A percentile compares a stretch with the other conserved stretches of the same genome.
phyloP scores from a whole-genome alignment of 2,797 vertebrate genomes.

The Podargus strigoides region DNA sequence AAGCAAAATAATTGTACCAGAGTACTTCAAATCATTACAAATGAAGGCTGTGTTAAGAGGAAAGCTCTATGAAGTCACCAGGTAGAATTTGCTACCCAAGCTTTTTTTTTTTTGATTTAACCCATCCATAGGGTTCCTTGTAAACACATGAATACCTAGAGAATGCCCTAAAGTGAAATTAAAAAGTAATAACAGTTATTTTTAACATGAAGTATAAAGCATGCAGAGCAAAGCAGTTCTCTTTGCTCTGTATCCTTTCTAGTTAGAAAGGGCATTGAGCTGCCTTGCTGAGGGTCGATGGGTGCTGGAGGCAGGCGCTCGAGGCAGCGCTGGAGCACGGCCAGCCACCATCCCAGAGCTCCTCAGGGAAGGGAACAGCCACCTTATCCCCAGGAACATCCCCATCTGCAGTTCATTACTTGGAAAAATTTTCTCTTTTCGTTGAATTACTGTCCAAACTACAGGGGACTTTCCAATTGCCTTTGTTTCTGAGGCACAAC shows the following conservation, averaged over 20 bases:
- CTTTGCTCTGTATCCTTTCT: background rate
- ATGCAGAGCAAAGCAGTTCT: background rate
- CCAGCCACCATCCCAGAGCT: background rate
- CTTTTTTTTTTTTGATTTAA: background rate
- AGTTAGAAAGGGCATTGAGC: background rate
- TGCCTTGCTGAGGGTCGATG: background rate
- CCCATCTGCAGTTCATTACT: background rate
- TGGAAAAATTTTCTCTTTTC: background rate
- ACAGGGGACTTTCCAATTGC: background rate
- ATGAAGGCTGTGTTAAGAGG: background rate
- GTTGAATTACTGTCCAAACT: background rate
- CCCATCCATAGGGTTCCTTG: background rate
- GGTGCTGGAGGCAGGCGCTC: fast-evolving
- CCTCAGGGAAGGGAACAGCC: background rate
- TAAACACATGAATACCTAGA: constrained; percentile 6
- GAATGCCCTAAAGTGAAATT: constrained; percentile 39
- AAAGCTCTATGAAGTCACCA: background rate
- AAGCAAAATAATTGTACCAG: background rate
- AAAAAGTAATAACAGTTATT: constrained; percentile 58
- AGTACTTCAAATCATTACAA: background rate
- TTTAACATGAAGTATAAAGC: constrained; percentile 37
- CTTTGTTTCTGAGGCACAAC: background rate
- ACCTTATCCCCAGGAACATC: background rate
- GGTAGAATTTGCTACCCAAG: constrained; percentile 14
- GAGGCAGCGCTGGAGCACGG: background rate